phyloP scores from a whole-genome alignment of 2,888 invertebrate species.

The Drosophila algonquin region DNA sequence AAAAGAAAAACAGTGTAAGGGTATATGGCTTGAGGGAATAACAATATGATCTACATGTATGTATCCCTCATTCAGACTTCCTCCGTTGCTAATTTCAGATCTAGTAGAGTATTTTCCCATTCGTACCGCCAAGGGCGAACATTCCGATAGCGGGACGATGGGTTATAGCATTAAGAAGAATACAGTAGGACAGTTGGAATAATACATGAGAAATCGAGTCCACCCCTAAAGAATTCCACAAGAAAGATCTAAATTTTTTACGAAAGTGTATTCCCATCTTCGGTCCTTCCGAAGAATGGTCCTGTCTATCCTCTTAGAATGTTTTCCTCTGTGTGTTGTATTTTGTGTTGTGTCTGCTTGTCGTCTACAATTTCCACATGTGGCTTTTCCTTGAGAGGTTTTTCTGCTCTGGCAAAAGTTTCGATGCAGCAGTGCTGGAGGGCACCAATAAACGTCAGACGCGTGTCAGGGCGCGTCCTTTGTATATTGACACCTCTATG shows the following conservation, averaged over 20 bases:
- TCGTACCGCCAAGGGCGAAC: too few species aligned
- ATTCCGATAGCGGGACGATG: not conserved
- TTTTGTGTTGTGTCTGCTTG: slow-evolving; percentile 35
- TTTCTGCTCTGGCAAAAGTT: slow-evolving; percentile 47
- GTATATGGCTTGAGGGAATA: too few species aligned
- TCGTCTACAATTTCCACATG: slow-evolving; percentile 53
- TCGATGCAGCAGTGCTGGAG: slow-evolving; percentile 50
- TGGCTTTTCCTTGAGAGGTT: slow-evolving; percentile 43
- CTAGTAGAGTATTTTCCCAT: not conserved
- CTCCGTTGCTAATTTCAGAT: not conserved
- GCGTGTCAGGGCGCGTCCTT: slow-evolving; percentile 66
- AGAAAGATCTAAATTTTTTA: not conserved
- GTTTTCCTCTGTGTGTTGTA: slow-evolving; percentile 4
- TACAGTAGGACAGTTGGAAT: too few species aligned
- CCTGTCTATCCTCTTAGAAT: not conserved
- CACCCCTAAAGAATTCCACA: not conserved
- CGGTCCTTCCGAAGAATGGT: not conserved
- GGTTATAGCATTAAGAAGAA: not conserved
- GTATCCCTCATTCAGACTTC: too few species aligned
- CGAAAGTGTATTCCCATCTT: not conserved
- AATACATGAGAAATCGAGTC: not conserved
- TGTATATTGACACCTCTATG: slow-evolving; percentile 74
- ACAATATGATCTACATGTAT: too few species aligned
- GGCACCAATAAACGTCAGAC: slow-evolving; percentile 74
- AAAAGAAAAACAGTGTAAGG: not conserved